Base-by-base conservation (phyloP, 2,888 invertebrate species). In the Cordylochernes scorpioides region DNA sequence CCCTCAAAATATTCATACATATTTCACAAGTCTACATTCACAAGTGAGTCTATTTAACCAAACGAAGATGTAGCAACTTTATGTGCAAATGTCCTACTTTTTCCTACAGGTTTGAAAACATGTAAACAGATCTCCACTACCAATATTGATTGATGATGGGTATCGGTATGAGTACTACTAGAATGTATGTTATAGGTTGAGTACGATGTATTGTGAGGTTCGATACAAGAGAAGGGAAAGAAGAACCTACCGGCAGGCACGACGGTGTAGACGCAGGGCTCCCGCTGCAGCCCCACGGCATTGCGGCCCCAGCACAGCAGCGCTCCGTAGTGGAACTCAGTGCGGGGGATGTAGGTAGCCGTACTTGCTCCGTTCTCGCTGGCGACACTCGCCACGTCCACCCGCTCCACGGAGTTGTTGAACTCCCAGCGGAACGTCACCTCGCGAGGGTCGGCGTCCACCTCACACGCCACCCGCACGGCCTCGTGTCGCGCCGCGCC, bases 371-470 rank as follows among this genome's bases (percentile, higher is more conserved):
- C 26, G 2, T 30, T 34, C 6, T 36, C 35, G 27, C 33, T 35
- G 8, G 32, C 33, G 13, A 38, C 35, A 12, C 31, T 38, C 18
- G 33, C 32, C 5, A 33, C 35, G 19, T 35, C 35, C 12, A 35
- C 21, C 10, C 34, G 33, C 27, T 36, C 36, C 1, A 32, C 36
- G n/a, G 40, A 35, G 34, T 78, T 78, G 62, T 82, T 82, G 60
- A 82, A 80, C 60, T 80, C 78, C 82, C 82, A 82, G 44, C 73
- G 69, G 60, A 82, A 84, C 49, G 67, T 68, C 44, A 72, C 71
- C 33, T 45, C 42, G n/a, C 35, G 24, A 2, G 42, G 42, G 28
- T 42, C 42, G 3, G 42, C 32, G 17, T 42, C 42, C 2, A 42
- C 39, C 22, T 42, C 42, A 25, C 42, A 42, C 6, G 36, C 17